These are phyloP conservation scores for Cyphomyrus discorhynchus DNA, from an alignment of 2,113 vertebrate genomes.

Conservation along the genomic window DNA sequence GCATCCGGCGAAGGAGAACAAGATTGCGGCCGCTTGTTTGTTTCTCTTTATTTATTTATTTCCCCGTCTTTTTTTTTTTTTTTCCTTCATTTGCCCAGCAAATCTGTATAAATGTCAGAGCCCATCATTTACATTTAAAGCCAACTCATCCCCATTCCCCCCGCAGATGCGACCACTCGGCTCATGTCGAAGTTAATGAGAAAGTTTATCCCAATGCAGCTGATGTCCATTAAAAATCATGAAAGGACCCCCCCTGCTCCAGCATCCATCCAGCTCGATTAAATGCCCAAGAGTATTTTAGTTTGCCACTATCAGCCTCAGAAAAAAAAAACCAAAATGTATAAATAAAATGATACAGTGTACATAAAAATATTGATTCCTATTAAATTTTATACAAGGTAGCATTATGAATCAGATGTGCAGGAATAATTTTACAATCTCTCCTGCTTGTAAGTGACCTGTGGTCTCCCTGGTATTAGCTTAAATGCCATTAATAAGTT, in stretches of 20 bases:
- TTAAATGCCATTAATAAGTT: neutral
- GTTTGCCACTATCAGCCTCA: neutral
- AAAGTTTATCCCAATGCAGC: neutral
- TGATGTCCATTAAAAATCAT: neutral
- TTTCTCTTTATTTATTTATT: neutral
- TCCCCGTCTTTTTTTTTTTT: neutral
- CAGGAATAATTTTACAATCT: neutral
- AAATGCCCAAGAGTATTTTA: neutral
- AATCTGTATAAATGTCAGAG: neutral
- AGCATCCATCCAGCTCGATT: neutral
- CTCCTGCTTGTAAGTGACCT: neutral
- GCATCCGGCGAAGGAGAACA: neutral
- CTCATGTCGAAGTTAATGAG: constrained; percentile 13
- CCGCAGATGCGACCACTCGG: neutral
- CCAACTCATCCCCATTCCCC: neutral
- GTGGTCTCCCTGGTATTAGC: neutral
- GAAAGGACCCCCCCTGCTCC: neutral
- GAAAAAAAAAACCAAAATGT: neutral
- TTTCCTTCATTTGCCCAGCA: neutral
- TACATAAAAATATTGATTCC: neutral
- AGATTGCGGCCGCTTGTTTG: neutral
- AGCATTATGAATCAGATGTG: neutral
- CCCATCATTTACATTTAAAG: constrained; percentile 15
- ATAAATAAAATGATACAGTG: neutral
- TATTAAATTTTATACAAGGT: neutral